Evolutionary conservation across 2,113 vertebrate species (phyloP), one percentile per base, ranked within the genome.

Genomic region (Actinemys pallida): DNA sequence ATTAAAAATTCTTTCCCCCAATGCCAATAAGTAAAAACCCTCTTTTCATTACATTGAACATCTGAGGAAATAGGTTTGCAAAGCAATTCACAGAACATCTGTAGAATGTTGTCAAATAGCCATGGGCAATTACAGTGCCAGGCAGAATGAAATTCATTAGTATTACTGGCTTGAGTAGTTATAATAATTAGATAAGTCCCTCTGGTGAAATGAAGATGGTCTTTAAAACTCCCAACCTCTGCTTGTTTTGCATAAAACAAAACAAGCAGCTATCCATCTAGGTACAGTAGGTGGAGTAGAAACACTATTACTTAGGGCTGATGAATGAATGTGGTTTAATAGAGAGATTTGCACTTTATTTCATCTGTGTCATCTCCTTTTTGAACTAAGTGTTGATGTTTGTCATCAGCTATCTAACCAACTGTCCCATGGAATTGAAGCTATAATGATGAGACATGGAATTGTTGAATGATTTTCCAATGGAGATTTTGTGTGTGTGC

Each of bases 151-250:
- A 84, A 25, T 93, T 97, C 92, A 95, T 95, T 94, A 86, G 31
- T 53, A 84, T 88, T 81, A 62, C 69, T 53, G 93, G 65, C 86
- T 90, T 84, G 81, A 97, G 80, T 65, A 80, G n/a, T 84, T 81
- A 54, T 80, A 83, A 83, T 95, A 97, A 96, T 97, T 82, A 93
- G 86, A 78, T 54, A 84, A 11, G 52, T 94, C 90, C 93, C 95
- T 62, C 54, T 27, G 90, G 93, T 78, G 87, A 81, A 84, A 72
- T 59, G 78, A 0, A 87, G 27, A 6, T 1, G 27, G 72, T 27
- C 50, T 88, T 42, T 87, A 2, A 11, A 62, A 19, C 57, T 81
- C 86, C 24, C 47, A 84, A 75, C n/a, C 50, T 56, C 24, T 3
- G n/a, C 56, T 75, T 92, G 83, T 53, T 24, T 56, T 52, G 14